Evolutionary conservation across 2,888 invertebrate species (phyloP).

Genomic region (Pheosia tremula): DNA sequence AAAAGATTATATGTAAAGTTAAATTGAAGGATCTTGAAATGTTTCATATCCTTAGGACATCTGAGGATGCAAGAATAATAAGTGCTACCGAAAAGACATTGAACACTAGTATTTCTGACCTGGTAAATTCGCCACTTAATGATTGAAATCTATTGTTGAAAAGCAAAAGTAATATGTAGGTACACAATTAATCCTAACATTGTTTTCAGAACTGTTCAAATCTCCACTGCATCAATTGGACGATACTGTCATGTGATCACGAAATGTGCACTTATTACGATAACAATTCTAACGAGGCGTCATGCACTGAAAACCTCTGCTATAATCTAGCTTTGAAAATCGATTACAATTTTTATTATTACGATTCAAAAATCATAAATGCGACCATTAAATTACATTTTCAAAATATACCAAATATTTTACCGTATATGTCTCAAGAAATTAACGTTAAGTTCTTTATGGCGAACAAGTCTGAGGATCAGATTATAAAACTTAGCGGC

Average conservation of each 20-base stretch:
- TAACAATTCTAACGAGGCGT: constrained; percentile 57
- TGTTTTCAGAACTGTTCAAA: constrained; percentile 71
- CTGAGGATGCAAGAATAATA: constrained; percentile 55
- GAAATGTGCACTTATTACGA: constrained; percentile 56
- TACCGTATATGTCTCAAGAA: constrained; percentile 59
- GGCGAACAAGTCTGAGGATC: constrained; percentile 54
- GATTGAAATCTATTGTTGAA: too few relatives aligned
- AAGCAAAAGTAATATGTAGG: too few relatives aligned
- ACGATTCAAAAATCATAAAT: constrained; percentile 60
- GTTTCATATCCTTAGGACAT: constrained; percentile 59
- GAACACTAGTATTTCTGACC: constrained; percentile 45
- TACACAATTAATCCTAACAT: neutral
- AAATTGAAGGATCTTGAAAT: constrained; percentile 69
- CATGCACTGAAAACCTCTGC: constrained; percentile 61
- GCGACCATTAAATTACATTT: constrained; percentile 62
- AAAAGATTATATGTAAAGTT: constrained; percentile 59
- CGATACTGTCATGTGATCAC: constrained; percentile 56
- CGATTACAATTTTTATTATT: constrained; percentile 66
- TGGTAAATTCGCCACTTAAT: constrained; percentile 49
- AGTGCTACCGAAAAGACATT: constrained; percentile 56
- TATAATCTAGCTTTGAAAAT: constrained; percentile 61
- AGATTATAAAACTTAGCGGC: constrained; percentile 84
- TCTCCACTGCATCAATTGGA: constrained; percentile 70
- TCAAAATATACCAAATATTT: constrained; percentile 44
- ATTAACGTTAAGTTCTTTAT: constrained; percentile 63